Base-by-base conservation (phyloP, 2,113 vertebrate genomes). In the Chrysochloris asiatica region DNA sequence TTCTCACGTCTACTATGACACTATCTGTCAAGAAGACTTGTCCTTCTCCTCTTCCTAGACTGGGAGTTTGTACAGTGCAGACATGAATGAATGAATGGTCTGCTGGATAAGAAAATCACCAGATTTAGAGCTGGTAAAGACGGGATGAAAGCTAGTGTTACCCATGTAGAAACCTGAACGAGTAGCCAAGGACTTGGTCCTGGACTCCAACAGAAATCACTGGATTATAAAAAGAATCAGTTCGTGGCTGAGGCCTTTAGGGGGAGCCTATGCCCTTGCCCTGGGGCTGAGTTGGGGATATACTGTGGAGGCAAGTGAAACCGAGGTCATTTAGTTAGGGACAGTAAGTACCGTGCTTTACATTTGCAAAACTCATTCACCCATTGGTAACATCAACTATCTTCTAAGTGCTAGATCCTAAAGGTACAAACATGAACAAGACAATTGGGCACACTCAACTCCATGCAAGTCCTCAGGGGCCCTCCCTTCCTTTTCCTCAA, bases 391-490 rank as follows among this genome's bases (percentile, higher is more conserved):
- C 56, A 85, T n/a, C 56, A 16, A 86, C 48, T 21, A 26, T 30
- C 80, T 50, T 84, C 65, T 14, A 38, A 88, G 30, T 28, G 85
- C 76, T 38, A 80, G 48, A 50, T 47, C 69, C 67, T 54, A 63
- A 54, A 48, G 22, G 24, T 21, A 82, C 82, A 87, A 87, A 90
- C 61, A 84, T 7, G 33, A 90, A 67, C 48, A 45, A 1, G 50
- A 83, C 89, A 93, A 48, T 86, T 47, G 94, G 72, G 79, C 54
- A 61, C 14, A 41, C 38, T 78, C 36, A 67, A 77, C 67, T 94
- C 83, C 76, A 65, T 3, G 76, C 79, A 30, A 26, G 56, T 77
- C 50, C 33, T 92, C 56, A 41, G 50, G 59, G 36, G 22, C 77
- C 54, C n/a, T 75, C 91, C 94, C 83, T 86, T 81, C 73, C 69